These are phyloP conservation scores for Cliona cf. orientalis DNA, from an alignment of 37 sponge, comb jelly and placozoan species.

Conservation along the genomic window DNA sequence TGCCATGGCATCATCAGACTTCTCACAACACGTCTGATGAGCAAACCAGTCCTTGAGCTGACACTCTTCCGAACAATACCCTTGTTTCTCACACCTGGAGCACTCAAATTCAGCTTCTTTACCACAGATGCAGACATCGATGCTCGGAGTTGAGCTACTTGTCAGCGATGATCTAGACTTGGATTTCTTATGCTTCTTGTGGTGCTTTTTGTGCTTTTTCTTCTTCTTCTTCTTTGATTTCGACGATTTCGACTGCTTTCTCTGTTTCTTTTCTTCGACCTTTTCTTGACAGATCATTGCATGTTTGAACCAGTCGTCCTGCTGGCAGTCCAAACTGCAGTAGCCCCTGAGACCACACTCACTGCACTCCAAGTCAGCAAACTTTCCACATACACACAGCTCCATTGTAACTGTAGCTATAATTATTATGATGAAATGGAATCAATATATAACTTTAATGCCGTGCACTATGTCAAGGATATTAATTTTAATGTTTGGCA, in stretches of 20 bases:
- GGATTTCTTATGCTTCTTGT: conserved; percentile 1
- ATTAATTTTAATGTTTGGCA: too few species aligned
- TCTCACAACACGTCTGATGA: conserved; percentile 40
- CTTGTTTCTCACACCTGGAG: conserved; percentile 64
- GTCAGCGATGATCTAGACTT: background rate
- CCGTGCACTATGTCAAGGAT: background rate
- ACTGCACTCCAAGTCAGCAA: conserved; percentile 76
- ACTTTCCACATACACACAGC: conserved; percentile 81
- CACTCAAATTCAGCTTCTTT: conserved; percentile 76
- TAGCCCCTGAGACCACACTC: conserved; percentile 68
- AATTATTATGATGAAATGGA: background rate
- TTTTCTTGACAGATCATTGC: conserved; percentile 12
- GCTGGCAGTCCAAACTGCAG: conserved; percentile 76
- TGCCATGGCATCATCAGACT: too few species aligned
- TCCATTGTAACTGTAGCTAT: conserved; percentile 41
- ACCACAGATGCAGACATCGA: conserved; percentile 78
- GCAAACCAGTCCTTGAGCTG: conserved; percentile 70
- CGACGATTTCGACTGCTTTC: conserved; percentile 2
- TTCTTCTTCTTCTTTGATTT: conserved; percentile 14
- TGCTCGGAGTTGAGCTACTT: background rate
- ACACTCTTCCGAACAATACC: conserved; percentile 82
- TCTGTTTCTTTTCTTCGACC: conserved; percentile 6
- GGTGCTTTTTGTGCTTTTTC: background rate
- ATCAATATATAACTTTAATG: background rate
- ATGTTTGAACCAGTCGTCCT: conserved; percentile 65